Conservation (phyloP, 1,140 invertebrate genomes). For the Acromyrmex echinatior region DNA sequence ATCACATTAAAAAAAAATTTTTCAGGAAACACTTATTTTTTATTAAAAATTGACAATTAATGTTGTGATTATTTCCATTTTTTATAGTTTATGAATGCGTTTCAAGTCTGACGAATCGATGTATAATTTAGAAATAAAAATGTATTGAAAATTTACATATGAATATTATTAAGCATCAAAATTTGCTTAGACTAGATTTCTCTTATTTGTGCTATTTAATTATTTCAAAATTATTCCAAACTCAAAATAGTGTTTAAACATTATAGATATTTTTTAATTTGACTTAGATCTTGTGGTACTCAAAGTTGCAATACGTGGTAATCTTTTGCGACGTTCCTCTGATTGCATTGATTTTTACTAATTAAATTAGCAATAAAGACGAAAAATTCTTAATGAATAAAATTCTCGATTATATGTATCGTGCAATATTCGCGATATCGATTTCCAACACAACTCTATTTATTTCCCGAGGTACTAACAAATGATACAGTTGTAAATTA, state of each 20-base stretch:
- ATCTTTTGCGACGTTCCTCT: neutral
- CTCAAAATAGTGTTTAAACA: neutral
- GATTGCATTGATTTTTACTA: neutral
- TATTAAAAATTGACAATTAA: too few relatives aligned
- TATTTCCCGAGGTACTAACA: neutral
- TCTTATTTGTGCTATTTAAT: neutral
- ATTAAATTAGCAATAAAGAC: neutral
- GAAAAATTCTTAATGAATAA: neutral
- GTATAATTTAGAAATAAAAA: too few relatives aligned
- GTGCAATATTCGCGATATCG: slow-evolving; percentile 4
- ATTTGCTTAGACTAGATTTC: too few relatives aligned
- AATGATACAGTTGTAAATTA: slow-evolving; percentile 12
- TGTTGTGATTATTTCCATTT: too few relatives aligned
- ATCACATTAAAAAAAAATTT: too few relatives aligned
- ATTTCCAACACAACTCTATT: neutral
- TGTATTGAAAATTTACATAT: too few relatives aligned
- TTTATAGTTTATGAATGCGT: too few relatives aligned
- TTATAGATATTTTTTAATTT: neutral
- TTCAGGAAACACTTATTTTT: too few relatives aligned
- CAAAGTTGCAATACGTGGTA: neutral
- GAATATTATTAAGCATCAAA: too few relatives aligned
- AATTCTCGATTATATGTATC: neutral
- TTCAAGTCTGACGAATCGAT: too few relatives aligned
- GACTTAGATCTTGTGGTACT: neutral
- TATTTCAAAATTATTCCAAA: neutral